Evolutionary conservation across 2,797 vertebrate species (phyloP).

Genomic region (Botia almorhae): DNA sequence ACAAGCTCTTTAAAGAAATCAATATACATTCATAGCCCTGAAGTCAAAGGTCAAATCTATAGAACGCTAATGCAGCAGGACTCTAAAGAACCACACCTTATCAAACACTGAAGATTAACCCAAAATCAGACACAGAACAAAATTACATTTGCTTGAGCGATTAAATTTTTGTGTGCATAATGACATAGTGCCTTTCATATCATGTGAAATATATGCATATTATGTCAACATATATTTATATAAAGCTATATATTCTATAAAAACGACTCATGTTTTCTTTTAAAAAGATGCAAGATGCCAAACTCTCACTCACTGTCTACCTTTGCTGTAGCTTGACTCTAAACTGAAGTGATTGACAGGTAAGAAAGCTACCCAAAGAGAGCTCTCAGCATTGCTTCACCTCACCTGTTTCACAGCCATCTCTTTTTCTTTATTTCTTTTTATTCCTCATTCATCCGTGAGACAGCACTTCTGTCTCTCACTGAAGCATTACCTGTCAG

Average conservation of each 20-base stretch:
- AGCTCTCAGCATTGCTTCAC: conserved; percentile 71
- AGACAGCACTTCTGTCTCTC: conserved; percentile 52
- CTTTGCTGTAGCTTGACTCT: conserved; percentile 3
- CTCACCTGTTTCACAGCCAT: conserved; percentile 64
- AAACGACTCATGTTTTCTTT: not conserved
- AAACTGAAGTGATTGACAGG: conserved; percentile 69
- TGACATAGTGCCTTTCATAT: not conserved
- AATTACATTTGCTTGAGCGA: not conserved
- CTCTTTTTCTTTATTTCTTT: conserved; percentile 54
- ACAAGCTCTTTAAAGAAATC: conserved; percentile 59
- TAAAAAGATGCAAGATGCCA: conserved; percentile 36
- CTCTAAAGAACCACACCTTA: conserved; percentile 30
- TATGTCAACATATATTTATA: not conserved
- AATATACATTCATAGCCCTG: conserved; percentile 53
- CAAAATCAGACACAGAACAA: not conserved
- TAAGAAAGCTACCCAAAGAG: conserved; percentile 71
- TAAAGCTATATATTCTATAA: not conserved
- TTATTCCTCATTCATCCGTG: conserved; percentile 53
- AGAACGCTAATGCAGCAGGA: conserved; percentile 29
- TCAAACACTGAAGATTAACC: conserved; percentile 21
- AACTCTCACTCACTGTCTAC: not conserved
- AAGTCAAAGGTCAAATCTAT: conserved; percentile 55
- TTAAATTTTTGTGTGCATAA: not conserved
- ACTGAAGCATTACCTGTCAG: conserved; percentile 50
- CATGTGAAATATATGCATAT: not conserved